These are phyloP conservation scores for Nylanderia fulva DNA, from an alignment of 1,140 invertebrate genomes.

Conservation along the genomic window DNA sequence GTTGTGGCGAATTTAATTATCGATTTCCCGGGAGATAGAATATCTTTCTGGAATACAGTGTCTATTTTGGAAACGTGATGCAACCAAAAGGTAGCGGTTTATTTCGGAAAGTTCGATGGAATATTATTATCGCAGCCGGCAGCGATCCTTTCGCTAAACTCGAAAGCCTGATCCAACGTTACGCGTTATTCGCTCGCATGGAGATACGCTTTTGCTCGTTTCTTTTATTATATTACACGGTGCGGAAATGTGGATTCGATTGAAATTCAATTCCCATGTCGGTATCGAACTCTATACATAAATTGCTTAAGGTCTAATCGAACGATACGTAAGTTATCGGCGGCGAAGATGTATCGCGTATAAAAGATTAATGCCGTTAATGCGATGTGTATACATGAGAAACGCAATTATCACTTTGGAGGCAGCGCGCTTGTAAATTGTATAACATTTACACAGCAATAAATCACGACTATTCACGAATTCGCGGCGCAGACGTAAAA, in stretches of 20 bases:
- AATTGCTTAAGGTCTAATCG: slow-evolving; percentile 48
- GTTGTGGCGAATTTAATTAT: slow-evolving; percentile 51
- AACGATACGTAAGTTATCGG: slow-evolving; percentile 19
- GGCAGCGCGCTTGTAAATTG: slow-evolving; percentile 7
- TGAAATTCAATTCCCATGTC: slow-evolving; percentile 36
- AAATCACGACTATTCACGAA: slow-evolving; percentile 13
- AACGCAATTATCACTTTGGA: background rate
- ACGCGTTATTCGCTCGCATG: background rate
- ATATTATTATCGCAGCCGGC: slow-evolving; percentile 47
- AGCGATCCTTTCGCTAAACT: background rate
- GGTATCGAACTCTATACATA: slow-evolving; percentile 1
- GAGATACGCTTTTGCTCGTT: background rate
- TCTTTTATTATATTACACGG: background rate
- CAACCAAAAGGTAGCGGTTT: slow-evolving; percentile 31
- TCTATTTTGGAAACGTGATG: slow-evolving; percentile 31
- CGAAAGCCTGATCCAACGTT: background rate
- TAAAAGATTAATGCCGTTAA: slow-evolving; percentile 41
- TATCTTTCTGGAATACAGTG: slow-evolving; percentile 4
- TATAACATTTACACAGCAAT: slow-evolving; percentile 18
- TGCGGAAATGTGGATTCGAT: background rate
- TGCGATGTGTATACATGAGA: background rate
- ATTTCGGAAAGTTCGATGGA: slow-evolving; percentile 43
- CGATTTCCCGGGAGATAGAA: slow-evolving; percentile 32
- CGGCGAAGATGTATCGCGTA: slow-evolving; percentile 10
- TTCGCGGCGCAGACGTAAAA: background rate